Percentiles rank a stretch among this genome's conserved stretches.
phyloP scores from a whole-genome alignment of 2,797 vertebrate species.

The Tragopan temminckii region DNA sequence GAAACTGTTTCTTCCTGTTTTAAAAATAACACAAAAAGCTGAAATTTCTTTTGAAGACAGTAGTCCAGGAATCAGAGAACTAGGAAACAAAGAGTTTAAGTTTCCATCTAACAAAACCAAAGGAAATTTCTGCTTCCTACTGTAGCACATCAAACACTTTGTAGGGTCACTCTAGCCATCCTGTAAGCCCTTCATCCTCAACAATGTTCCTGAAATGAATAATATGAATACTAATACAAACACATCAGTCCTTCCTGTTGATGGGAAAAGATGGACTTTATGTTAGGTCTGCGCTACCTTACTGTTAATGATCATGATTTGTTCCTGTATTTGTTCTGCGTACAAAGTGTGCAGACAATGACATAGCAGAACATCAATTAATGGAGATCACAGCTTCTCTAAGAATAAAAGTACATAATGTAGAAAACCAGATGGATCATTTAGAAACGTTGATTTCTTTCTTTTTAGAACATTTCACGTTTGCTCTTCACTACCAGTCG shows the following conservation, averaged over 20 bases:
- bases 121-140: conserved; percentile 84
- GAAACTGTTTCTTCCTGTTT: conserved; percentile 56
- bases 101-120: conserved; percentile 70
- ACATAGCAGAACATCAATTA: neutral
- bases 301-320: neutral
- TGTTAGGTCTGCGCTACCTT: neutral
- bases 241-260: conserved; percentile 20
- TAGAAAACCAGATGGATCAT: neutral
- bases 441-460: neutral
- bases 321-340: neutral
- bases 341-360: neutral
- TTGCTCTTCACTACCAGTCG: neutral
- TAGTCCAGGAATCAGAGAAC: conserved; percentile 39
- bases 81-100: conserved; percentile 48
- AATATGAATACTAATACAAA: conserved; percentile 13
- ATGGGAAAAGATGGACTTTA: conserved; percentile 4
- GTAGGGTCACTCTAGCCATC: conserved; percentile 48
- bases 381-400: neutral
- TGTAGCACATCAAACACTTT: conserved; percentile 78
- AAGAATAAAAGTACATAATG: neutral
- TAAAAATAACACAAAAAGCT: conserved; percentile 69
- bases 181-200: conserved; percentile 36
- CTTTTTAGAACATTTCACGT: neutral
- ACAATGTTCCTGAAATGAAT: neutral
- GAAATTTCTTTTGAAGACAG: conserved; percentile 66